A percentile compares a stretch with the other conserved stretches of the same genome.
Evolutionary conservation across 2,888 invertebrate genomes (phyloP).

Genomic region (Troglohyphantes excavatus): DNA sequence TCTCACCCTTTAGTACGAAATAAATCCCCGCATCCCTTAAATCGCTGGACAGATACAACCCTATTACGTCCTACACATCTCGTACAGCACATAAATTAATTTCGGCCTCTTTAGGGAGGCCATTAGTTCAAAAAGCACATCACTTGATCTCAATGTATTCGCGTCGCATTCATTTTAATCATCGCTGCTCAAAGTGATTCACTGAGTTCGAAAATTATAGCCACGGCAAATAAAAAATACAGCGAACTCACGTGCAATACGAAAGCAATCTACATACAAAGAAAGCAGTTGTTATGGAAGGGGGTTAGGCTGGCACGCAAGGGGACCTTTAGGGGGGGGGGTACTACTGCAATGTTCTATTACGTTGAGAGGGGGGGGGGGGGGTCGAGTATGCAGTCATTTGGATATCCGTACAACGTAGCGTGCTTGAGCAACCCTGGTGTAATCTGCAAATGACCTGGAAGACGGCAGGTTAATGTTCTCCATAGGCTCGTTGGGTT

Average conservation of each 20-base stretch:
- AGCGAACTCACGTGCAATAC: neutral
- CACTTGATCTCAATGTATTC: conserved; percentile 55
- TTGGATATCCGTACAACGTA: conserved; percentile 57
- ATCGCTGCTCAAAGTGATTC: conserved; percentile 31
- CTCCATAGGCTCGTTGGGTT: conserved; percentile 66
- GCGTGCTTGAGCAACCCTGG: conserved; percentile 53
- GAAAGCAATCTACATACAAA: conserved; percentile 50
- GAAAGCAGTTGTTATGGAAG: conserved; percentile 44
- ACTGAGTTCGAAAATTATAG: conserved; percentile 48
- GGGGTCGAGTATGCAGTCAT: conserved; percentile 65
- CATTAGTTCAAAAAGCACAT: conserved; percentile 39
- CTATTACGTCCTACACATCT: neutral
- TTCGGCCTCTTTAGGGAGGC: conserved; percentile 34
- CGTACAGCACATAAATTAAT: conserved; percentile 50
- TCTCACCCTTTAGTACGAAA: neutral
- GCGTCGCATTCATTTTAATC: conserved; percentile 39
- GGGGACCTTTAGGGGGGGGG: conserved; percentile 33
- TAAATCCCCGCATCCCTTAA: neutral
- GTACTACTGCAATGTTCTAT: conserved; percentile 29
- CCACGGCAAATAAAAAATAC: conserved; percentile 15
- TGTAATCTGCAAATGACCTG: conserved; percentile 77
- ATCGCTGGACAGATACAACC: neutral
- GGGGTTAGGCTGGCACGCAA: conserved; percentile 37
- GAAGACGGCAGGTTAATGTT: conserved; percentile 75
- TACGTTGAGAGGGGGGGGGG: conserved; percentile 1